Percentiles rank a stretch among this genome's conserved stretches.
phyloP scores from a whole-genome alignment of 2,888 invertebrate species.

The Caenorhabditis becei region DNA sequence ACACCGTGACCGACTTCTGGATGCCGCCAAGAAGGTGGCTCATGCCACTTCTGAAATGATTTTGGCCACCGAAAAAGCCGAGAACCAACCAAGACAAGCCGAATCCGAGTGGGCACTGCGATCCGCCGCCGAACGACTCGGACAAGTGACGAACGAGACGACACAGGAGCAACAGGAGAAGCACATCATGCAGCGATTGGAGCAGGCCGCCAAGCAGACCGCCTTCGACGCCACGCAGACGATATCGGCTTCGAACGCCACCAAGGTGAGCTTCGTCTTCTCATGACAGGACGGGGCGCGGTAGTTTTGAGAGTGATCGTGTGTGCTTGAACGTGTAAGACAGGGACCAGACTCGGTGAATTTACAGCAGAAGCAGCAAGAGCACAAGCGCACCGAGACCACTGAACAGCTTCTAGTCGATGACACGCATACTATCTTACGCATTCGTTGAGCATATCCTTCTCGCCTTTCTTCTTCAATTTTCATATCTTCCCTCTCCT shows the following conservation, averaged over 20 bases:
- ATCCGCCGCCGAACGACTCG: conserved; percentile 93
- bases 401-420: conserved; percentile 75
- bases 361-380: conserved; percentile 61
- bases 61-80: conserved; percentile 84
- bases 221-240: conserved; percentile 90
- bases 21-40: conserved; percentile 93
- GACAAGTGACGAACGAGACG: conserved; percentile 90
- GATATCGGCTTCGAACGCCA: conserved; percentile 91
- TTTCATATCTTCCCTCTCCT: conserved; percentile 1
- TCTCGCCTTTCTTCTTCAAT: not conserved
- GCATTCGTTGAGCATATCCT: conserved; percentile 59
- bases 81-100: conserved; percentile 72
- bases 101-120: conserved; percentile 85
- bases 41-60: conserved; percentile 98
- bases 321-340: conserved; percentile 24
- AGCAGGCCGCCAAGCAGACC: conserved; percentile 79
- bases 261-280: conserved; percentile 83
- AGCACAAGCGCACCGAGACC: conserved; percentile 69
- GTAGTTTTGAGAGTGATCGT: conserved; percentile 13
- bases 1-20: conserved; percentile 91
- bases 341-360: conserved; percentile 32
- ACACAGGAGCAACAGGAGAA: conserved; percentile 85
- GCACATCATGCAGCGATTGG: conserved; percentile 74
- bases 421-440: conserved; percentile 73
- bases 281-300: conserved; percentile 78